A percentile compares a stretch with the other conserved stretches of the same genome.
These are phyloP conservation scores for Ataeniobius toweri DNA, from an alignment of 2,797 vertebrate species.

Conservation along the genomic window DNA sequence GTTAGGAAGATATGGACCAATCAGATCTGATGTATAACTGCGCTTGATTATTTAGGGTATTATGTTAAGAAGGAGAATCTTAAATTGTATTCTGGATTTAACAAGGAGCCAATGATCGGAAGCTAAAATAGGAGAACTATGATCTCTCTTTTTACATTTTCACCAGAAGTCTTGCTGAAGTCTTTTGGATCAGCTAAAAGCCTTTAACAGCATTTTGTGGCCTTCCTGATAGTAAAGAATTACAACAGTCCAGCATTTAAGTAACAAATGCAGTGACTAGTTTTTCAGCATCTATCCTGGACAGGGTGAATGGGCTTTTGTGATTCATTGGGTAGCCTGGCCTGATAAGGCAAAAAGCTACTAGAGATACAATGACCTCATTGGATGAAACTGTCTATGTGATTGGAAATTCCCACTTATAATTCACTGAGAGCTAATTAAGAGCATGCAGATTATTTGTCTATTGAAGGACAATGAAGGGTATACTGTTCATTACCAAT, in stretches of 20 bases:
- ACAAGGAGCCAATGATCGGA: no score
- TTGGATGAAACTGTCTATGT: background rate
- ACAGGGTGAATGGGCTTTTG: background rate
- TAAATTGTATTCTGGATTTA: background rate
- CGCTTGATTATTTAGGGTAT: background rate
- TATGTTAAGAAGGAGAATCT: background rate
- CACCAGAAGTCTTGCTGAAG: no score
- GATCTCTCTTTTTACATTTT: no score
- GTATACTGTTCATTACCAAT: constrained; percentile 22
- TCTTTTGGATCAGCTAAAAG: no score
- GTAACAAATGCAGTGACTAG: background rate
- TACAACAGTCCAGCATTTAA: background rate
- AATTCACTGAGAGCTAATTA: constrained; percentile 30
- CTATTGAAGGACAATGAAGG: constrained; percentile 22
- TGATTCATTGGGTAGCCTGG: background rate
- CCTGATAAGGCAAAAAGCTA: background rate
- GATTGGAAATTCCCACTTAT: background rate
- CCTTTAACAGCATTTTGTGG: background rate
- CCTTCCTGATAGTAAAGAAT: background rate
- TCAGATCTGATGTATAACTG: background rate
- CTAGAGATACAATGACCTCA: background rate
- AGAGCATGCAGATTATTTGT: constrained; percentile 24
- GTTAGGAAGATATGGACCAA: background rate
- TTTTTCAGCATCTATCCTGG: background rate
- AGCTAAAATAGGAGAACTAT: no score